Conservation (phyloP, 2,113 vertebrate genomes). For the Cinclus cinclus region DNA sequence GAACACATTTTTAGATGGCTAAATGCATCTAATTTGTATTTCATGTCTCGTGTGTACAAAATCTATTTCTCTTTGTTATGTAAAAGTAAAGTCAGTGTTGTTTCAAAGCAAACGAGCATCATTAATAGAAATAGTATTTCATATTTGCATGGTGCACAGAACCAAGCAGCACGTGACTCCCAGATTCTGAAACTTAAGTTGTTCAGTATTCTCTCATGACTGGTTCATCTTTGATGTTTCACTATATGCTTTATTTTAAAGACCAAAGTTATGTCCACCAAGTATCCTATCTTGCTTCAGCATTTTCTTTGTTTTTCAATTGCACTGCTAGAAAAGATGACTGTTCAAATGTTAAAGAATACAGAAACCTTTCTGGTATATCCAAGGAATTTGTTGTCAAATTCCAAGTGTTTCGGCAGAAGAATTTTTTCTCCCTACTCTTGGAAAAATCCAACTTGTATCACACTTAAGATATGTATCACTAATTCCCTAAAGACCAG, state of each 20-base stretch:
- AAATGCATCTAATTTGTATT: neutral
- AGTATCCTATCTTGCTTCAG: neutral
- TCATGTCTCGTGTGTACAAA: neutral
- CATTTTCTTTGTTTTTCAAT: neutral
- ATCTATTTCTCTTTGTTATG: neutral
- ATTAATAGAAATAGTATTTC: neutral
- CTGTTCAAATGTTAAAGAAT: neutral
- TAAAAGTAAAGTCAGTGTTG: neutral
- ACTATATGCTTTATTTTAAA: neutral
- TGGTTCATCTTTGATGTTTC: neutral
- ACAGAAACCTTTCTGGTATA: neutral
- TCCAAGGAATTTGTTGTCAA: neutral
- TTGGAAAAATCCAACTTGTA: neutral
- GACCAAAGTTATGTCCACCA: neutral
- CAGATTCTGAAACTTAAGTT: neutral
- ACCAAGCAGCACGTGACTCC: neutral
- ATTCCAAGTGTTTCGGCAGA: neutral
- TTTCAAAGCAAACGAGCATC: neutral
- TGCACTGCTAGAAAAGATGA: neutral
- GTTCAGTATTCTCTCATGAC: neutral
- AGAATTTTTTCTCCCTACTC: neutral
- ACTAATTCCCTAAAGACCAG: neutral
- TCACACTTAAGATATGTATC: neutral
- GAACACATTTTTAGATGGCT: neutral
- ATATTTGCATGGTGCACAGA: neutral